Percentiles rank a stretch among this genome's conserved stretches.
These are phyloP conservation scores for Cynocephalus volans DNA, from an alignment of 2,113 vertebrate species.

Conservation along the genomic window DNA sequence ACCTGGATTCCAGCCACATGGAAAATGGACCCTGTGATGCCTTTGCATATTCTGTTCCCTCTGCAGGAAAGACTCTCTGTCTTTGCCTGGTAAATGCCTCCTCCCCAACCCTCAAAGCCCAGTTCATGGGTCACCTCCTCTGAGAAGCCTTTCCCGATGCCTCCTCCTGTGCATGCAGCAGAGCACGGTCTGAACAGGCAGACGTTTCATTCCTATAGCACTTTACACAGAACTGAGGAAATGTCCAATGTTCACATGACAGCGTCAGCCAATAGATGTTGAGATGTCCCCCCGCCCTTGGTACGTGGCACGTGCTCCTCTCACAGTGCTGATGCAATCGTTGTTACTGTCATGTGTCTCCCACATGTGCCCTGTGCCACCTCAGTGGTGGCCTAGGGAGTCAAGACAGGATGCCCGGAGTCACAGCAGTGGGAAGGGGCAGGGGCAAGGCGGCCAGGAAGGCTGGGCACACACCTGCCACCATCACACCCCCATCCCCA, in stretches of 20 bases:
- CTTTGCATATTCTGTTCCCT: background rate
- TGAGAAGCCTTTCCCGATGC: background rate
- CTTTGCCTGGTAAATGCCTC: background rate
- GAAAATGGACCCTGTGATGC: background rate
- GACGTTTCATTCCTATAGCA: background rate
- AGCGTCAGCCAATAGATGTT: background rate
- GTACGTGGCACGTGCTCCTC: background rate
- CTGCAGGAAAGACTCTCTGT: background rate
- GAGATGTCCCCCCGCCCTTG: too few relatives aligned
- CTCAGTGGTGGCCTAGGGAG: background rate
- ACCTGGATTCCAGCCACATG: background rate
- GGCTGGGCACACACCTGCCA: accelerated
- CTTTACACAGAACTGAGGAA: background rate
- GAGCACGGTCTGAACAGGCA: background rate
- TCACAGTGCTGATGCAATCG: background rate
- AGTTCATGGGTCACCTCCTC: background rate
- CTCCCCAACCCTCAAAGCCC: background rate
- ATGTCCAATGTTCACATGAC: background rate
- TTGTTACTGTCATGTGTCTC: background rate
- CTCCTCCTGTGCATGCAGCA: background rate
- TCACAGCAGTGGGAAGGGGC: background rate
- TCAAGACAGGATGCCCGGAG: background rate
- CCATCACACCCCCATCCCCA: background rate
- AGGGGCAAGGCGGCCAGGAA: background rate
- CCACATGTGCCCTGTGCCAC: background rate